Evolutionary conservation across 1,140 invertebrate genomes (phyloP).

Genomic region (Heliconius melpomene): DNA sequence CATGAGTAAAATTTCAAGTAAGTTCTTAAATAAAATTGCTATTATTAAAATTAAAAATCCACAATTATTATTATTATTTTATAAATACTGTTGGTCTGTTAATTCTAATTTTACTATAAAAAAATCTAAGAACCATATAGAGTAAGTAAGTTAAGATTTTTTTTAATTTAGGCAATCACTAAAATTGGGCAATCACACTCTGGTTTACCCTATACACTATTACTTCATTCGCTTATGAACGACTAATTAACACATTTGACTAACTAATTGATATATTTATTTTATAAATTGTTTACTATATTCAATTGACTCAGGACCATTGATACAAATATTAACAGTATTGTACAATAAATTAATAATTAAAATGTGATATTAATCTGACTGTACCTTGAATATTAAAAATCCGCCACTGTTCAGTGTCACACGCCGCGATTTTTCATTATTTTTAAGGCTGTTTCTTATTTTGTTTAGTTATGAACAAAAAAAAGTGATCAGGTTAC

Average conservation of each 20-base stretch:
- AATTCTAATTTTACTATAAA: no score
- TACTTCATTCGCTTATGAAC: not conserved
- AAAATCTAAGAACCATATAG: no score
- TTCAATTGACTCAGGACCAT: not conserved
- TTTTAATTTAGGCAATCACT: no score
- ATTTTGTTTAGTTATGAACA: slow-evolving; percentile 9
- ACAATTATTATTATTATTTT: no score
- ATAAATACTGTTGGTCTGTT: no score
- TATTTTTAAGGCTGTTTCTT: slow-evolving; percentile 1
- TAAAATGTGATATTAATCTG: not conserved
- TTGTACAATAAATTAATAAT: not conserved
- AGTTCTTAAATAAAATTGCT: no score
- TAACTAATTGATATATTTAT: not conserved
- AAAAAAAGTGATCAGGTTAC: slow-evolving; percentile 11
- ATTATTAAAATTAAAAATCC: no score
- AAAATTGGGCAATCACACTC: no score
- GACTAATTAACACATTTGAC: not conserved
- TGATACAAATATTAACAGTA: not conserved
- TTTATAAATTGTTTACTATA: not conserved
- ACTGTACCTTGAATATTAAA: not conserved
- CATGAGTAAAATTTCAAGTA: no score
- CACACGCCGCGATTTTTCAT: slow-evolving; percentile 7
- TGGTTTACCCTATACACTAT: not conserved
- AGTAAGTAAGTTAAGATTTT: no score
- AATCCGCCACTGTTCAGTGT: slow-evolving; percentile 2